A percentile compares a stretch with the other conserved stretches of the same genome.
phyloP scores from a whole-genome alignment of 2,113 vertebrate species.

The Etia nguti region DNA sequence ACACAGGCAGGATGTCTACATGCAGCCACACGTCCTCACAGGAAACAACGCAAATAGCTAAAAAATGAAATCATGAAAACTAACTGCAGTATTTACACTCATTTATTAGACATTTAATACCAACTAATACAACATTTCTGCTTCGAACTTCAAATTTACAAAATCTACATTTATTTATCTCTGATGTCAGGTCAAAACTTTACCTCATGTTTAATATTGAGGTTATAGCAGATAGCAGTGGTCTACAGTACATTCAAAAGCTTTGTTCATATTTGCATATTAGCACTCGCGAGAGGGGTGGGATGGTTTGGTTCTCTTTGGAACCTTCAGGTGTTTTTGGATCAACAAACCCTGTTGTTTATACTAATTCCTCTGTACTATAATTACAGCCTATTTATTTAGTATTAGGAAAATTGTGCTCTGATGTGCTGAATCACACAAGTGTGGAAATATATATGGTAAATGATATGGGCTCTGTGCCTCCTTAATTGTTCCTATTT shows the following conservation, averaged over 20 bases:
- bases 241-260: not conserved
- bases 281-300: not conserved
- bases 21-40: conserved; percentile 55
- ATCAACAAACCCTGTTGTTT: not conserved
- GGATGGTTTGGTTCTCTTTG: not conserved
- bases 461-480: not conserved
- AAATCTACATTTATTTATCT: not conserved
- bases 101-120: not conserved
- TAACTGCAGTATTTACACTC: not conserved
- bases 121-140: not conserved
- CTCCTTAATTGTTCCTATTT: not conserved
- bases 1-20: conserved; percentile 60
- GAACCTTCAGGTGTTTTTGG: not conserved
- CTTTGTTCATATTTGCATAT: not conserved
- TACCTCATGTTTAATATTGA: not conserved
- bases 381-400: not conserved
- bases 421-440: not conserved
- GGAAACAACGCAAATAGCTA: conserved; percentile 53
- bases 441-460: not conserved
- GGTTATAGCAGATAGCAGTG: not conserved
- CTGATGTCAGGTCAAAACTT: not conserved
- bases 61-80: conserved; percentile 44
- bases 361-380: not conserved
- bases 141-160: not conserved
- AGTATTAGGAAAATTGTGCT: not conserved